Percentiles rank a stretch among this genome's conserved stretches.
Evolutionary conservation across 2,797 vertebrate genomes (phyloP).

Genomic region (Gobionotothen gibberifrons): DNA sequence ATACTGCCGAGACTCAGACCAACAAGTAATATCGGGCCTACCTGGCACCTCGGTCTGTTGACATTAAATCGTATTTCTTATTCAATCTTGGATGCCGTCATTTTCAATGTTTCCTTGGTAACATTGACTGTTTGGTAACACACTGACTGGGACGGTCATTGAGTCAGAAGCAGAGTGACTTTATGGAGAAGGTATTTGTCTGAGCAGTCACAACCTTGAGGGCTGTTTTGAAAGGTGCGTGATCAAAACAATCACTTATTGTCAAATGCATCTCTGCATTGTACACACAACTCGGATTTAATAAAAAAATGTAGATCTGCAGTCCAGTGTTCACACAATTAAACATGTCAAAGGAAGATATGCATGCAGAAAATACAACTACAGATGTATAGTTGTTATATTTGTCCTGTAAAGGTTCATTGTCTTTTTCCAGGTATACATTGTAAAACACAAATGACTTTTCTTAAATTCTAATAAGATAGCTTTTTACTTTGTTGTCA

Average conservation of each 20-base stretch:
- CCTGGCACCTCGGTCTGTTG: constrained; percentile 77
- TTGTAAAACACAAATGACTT: neutral
- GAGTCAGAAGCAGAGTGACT: constrained; percentile 45
- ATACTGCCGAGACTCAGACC: constrained; percentile 61
- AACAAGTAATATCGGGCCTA: constrained; percentile 73
- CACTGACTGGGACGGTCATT: constrained; percentile 32
- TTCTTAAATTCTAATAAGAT: constrained; percentile 9
- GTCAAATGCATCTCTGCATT: neutral
- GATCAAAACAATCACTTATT: constrained; percentile 20
- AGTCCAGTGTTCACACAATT: neutral
- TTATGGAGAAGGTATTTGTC: constrained; percentile 33
- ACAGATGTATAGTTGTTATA: neutral
- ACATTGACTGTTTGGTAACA: constrained; percentile 78
- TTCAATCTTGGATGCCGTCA: constrained; percentile 70
- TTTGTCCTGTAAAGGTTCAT: neutral
- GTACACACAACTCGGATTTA: neutral
- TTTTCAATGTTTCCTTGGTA: constrained; percentile 77
- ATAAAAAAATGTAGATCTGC: neutral
- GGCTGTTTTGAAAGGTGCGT: constrained; percentile 5
- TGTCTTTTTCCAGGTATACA: neutral
- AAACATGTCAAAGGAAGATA: neutral
- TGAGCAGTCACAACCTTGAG: constrained; percentile 2
- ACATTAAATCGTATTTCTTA: constrained; percentile 75
- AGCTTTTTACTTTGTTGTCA: neutral
- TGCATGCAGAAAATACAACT: neutral